A percentile compares a stretch with the other conserved stretches of the same genome.
phyloP scores from a whole-genome alignment of 2,797 vertebrate genomes.

The Pagetopsis macropterus region DNA sequence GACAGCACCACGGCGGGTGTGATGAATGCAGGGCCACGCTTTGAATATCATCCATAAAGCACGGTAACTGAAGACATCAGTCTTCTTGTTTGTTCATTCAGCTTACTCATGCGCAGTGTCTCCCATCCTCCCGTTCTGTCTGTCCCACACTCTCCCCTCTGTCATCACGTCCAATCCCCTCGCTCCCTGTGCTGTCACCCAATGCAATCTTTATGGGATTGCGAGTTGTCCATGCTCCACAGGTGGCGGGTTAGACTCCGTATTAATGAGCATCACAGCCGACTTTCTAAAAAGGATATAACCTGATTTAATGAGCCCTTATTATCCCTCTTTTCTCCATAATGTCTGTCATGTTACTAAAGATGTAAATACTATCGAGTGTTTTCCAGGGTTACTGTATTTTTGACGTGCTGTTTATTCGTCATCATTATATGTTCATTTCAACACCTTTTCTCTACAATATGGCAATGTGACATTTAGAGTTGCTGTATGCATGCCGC shows the following conservation, averaged over 20 bases:
- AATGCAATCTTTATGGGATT: constrained; percentile 21
- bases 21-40: constrained; percentile 69
- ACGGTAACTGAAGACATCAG: constrained; percentile 62
- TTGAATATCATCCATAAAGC: constrained; percentile 75
- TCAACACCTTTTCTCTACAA: not conserved
- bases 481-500: not conserved
- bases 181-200: constrained; percentile 14
- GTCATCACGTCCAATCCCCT: constrained; percentile 26
- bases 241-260: constrained; percentile 30
- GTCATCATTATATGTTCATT: not conserved
- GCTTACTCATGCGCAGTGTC: constrained; percentile 5
- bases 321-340: constrained; percentile 1
- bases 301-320: constrained; percentile 45
- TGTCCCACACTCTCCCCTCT: constrained; percentile 12
- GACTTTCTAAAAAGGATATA: constrained; percentile 33
- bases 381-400: not conserved
- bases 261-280: constrained; percentile 51
- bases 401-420: not conserved
- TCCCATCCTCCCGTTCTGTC: not conserved
- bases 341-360: not conserved
- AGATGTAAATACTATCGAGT: not conserved
- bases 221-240: constrained; percentile 38
- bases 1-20: constrained; percentile 49
- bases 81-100: constrained; percentile 66
- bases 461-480: not conserved